Base-by-base conservation (phyloP, 2,888 invertebrate species). In the Nomada ferruginata region DNA sequence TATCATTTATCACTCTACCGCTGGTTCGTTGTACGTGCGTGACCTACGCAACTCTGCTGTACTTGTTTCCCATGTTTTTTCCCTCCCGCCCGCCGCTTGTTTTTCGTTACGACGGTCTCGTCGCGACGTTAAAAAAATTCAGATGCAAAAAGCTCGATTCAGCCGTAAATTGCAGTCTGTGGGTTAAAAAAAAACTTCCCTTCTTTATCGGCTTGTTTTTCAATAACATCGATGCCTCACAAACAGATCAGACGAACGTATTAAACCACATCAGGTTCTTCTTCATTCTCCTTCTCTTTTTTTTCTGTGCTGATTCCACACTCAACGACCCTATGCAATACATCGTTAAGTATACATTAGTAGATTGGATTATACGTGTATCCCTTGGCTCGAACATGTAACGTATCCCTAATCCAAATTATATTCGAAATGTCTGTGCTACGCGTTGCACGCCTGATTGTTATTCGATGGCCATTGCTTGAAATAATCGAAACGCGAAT, bases 21-120 rank as follows among this genome's bases (percentile, higher is more conserved):
- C 42, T n/a, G 55, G 83, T 83, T 83, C 85, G 85, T 70, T 71
- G 83, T 66, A 83, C 85, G 81, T 83, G 70, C 83, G 83, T 81
- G 86, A 85, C 85, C 85, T 83, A 83, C 79, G 85, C 79, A 81
- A 85, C 63, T 47, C 50, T 5, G 36, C 29, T 29, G 73, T 44
- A 18, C 55, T 75, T 60, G 72, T 70, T 75, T 68, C 50, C 59
- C 13, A 52, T 23, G 15, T 13, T 10, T 18, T 18, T 59, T 44
- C 9, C 23, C 15, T 44, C 20, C 50, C 7, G 42, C 13, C 3
- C 20, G 23, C n/a, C 26, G 23, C 5, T 18, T 1, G 50, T 36
- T 15, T 47, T 47, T 15, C 15, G 47, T 47, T 2, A 47, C 36
- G 36, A 47, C 15, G 47, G 13, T 47, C 9, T 3, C 36, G 11